These are phyloP conservation scores for Drosophila aff. DNA, from an alignment of 1,140 invertebrate species.

Conservation along the genomic window DNA sequence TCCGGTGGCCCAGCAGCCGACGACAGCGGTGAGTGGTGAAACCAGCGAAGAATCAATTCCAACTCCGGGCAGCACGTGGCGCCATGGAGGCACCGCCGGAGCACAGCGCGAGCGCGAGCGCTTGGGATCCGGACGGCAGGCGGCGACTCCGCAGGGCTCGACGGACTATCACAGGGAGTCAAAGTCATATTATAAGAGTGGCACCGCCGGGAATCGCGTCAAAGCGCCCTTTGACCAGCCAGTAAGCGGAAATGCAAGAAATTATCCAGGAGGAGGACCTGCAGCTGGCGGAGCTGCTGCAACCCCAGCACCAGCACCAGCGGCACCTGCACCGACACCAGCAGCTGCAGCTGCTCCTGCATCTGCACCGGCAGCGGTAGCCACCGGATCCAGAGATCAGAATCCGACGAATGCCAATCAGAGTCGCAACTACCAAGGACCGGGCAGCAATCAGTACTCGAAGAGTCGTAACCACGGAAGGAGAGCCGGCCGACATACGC, in stretches of 20 bases:
- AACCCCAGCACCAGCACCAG: neutral
- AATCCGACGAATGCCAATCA: neutral
- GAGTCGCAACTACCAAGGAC: conserved; percentile 2
- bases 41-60: conserved; percentile 8
- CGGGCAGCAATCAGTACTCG: neutral
- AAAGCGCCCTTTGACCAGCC: conserved; percentile 37
- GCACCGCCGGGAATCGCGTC: conserved; percentile 11
- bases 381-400: conserved; percentile 11
- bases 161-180: conserved; percentile 52
- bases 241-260: neutral
- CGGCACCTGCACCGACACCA: neutral
- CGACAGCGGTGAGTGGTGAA: conserved; percentile 1
- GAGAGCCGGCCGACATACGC: conserved; percentile 25
- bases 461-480: conserved; percentile 15
- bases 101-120: conserved; percentile 47
- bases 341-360: neutral
- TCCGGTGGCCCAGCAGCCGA: conserved; percentile 11
- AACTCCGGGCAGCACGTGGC: conserved; percentile 16
- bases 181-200: conserved; percentile 62
- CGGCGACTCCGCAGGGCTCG: conserved; percentile 1
- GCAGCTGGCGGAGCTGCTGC: neutral
- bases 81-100: conserved; percentile 5
- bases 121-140: conserved; percentile 24
- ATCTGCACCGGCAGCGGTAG: neutral
- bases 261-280: neutral